Evolutionary conservation across 2,888 invertebrate species (phyloP), one percentile per base, ranked within the genome.

Genomic region (Cataglyphis albicans): DNA sequence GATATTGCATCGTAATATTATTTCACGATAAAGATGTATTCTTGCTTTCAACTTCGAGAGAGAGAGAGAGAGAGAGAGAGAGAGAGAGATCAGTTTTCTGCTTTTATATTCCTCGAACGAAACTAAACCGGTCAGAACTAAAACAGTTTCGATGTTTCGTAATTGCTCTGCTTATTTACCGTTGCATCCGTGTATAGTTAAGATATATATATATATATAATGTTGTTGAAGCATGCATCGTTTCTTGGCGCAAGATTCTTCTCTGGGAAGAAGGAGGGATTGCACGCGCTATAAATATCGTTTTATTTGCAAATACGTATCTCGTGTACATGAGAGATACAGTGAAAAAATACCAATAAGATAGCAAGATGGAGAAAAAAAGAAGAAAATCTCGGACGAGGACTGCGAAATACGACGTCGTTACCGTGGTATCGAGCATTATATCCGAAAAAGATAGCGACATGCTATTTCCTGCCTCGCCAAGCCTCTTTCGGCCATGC

Each of bases 261-360:
- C n/a, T 29, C 41, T 32, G 29, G 12, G 9, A 38, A 38, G 12
- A 38, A 15, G 12, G 64, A 12, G 41, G n/a, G 41, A 59, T 44
- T n/a, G 35, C n/a, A n/a, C 63, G 63, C 44, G 61, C 32, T 74
- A 74, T 74, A 74, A 63, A 74, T 74, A 63, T 44, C 32, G 21
- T 21, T 44, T 74, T 48, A 61, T 48, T 74, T 29, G 32, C 61
- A 32, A 73, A n/a, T 61, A 74, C 59, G 41, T 35, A 7, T 55
- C 70, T 70, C 70, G 70, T 4, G 52, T 48, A 6, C n/a, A 57
- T 10, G 35, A 41, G 29, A 32, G n/a, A 10, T 41, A n/a, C 29
- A 41, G 44, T 63, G 61, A 32, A 32, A 74, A 44, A 61, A 32
- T 15, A 41, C n/a, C 15, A 61, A 32, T 68, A 12, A 25, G 21